phyloP scores from a whole-genome alignment of 1,140 invertebrate species.

The Mesaphorura yosii region DNA sequence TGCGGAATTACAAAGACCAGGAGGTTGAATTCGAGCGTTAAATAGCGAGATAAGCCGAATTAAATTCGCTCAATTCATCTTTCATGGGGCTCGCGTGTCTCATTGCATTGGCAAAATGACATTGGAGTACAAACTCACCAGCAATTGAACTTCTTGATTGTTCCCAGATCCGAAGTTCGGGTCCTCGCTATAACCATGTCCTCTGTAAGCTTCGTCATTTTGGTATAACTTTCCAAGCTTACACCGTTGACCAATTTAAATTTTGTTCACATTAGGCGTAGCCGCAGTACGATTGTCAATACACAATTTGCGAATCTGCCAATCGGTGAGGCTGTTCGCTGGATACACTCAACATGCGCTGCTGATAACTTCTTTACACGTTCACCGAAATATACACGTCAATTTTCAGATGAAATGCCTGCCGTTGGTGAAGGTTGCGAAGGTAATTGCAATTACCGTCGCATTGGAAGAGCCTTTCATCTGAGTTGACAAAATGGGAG shows the following conservation, averaged over 20 bases:
- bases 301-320: not conserved
- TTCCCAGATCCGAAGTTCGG: conserved; percentile 67
- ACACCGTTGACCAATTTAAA: not conserved
- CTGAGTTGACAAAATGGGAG: too few species aligned
- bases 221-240: conserved; percentile 14
- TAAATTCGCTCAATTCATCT: too few species aligned
- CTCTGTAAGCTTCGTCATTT: conserved; percentile 69
- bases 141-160: conserved; percentile 77
- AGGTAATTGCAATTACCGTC: too few species aligned
- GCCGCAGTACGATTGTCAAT: not conserved
- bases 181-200: conserved; percentile 80
- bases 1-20: too few species aligned
- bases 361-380: not conserved
- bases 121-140: conserved; percentile 51
- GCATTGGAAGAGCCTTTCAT: too few species aligned
- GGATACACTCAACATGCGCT: not conserved
- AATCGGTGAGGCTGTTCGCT: not conserved
- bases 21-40: too few species aligned
- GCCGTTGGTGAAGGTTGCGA: too few species aligned
- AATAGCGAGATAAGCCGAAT: too few species aligned
- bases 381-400: not conserved
- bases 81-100: too few species aligned
- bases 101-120: not conserved
- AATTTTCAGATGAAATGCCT: too few species aligned
- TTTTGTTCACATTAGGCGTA: not conserved